Evolutionary conservation across 2,888 invertebrate genomes (phyloP).

Genomic region (Chalcosyrphus nemorum): DNA sequence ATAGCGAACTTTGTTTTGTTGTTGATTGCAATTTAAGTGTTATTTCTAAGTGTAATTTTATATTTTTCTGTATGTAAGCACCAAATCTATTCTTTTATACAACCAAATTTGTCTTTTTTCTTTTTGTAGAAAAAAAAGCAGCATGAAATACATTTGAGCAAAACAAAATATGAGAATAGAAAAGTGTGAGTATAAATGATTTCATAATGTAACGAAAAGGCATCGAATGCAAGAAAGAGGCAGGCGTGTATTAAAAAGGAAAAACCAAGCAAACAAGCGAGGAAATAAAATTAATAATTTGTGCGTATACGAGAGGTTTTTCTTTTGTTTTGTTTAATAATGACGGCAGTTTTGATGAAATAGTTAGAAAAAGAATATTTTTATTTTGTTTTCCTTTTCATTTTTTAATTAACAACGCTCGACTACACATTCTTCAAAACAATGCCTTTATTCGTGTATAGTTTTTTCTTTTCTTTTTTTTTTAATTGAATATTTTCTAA

Average conservation of each 20-base stretch:
- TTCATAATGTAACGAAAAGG: constrained; percentile 2
- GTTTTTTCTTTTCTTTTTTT: constrained; percentile 55
- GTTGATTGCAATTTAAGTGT: constrained; percentile 26
- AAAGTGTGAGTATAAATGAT: too few species aligned
- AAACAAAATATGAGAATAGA: neutral
- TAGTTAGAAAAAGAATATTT: neutral
- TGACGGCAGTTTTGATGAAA: constrained; percentile 1
- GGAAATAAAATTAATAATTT: constrained; percentile 1
- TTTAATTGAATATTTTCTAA: constrained; percentile 46
- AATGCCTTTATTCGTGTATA: constrained; percentile 65
- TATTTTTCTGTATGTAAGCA: constrained; percentile 39
- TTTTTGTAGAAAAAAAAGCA: neutral
- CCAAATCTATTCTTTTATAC: constrained; percentile 59
- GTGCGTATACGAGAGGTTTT: constrained; percentile 31
- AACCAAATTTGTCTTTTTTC: constrained; percentile 62
- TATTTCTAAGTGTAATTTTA: constrained; percentile 8
- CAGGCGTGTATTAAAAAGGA: neutral
- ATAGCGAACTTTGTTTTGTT: constrained; percentile 35
- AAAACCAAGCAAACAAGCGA: neutral
- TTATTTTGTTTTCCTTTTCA: neutral
- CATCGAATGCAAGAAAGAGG: neutral
- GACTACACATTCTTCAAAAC: constrained; percentile 58
- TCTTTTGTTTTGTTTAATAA: too few species aligned
- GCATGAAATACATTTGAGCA: constrained; percentile 2
- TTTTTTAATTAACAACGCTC: constrained; percentile 49